Base-by-base conservation (phyloP, 2,888 invertebrate species). In the Pollenia griseotomentosa region DNA sequence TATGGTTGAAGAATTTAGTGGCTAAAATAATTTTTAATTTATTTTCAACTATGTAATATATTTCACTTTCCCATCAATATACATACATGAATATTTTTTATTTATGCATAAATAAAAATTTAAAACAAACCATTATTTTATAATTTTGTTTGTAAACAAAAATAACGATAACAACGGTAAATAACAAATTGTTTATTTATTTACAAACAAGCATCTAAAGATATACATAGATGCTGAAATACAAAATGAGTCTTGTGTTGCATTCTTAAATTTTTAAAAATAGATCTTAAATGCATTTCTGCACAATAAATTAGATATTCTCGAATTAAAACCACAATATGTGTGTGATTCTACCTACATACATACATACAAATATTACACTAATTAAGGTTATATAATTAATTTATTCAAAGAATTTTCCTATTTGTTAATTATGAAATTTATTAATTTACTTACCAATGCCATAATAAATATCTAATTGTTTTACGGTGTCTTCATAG, bases 381-480 rank as follows among this genome's bases (percentile, higher is more conserved):
- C 6, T 10, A 11, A 19, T 46, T 46, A 81, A 46, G 8, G 66
- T 87, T 87, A 87, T 87, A 84, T 87, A 84, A 87, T 78, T 80
- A 57, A 73, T 53, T 40, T 53, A 12, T 83, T 19, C 55, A 57
- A 10, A 14, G 11, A 14, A 12, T 68, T 33, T 23, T 19, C 70
- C 66, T 59, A 9, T 42, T 66, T 59, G 23, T 33, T 44, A 42
- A 71, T 61, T 23, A 74, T n/a, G 2, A 33, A 73, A 68, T 74
- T 51, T 59, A 16, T 51, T 48, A 5, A 23, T 19, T 10, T 7
- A 89, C 94, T 94, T 94, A 98, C 98, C 97, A 90, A 97, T 97
- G 90, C 97, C 98, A 95, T 99, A 99, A 93, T 98, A 98, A 90
- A 97, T 96, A 94, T 98, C 98, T 85, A 99, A 94, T 92, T 98